phyloP scores from a whole-genome alignment of 2,888 invertebrate genomes.

The Watsonalla cultraria region DNA sequence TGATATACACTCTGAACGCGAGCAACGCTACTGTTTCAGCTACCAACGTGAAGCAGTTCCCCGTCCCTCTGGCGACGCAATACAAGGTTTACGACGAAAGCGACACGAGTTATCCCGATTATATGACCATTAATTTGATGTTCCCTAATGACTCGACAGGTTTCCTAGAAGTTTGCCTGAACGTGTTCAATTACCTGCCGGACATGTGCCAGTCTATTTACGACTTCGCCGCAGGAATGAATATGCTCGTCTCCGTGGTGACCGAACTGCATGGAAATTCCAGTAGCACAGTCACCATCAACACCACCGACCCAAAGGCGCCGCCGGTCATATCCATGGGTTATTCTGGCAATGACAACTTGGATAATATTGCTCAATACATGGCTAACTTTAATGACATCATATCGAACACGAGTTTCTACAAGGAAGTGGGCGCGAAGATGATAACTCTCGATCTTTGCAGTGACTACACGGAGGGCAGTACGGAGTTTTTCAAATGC shows the following conservation, averaged over 20 bases:
- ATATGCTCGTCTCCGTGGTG: too few species aligned
- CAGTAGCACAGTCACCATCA: too few species aligned
- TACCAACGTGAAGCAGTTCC: slow-evolving; percentile 12
- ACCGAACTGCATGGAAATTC: too few species aligned
- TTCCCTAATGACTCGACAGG: slow-evolving; percentile 18
- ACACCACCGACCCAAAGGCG: too few species aligned
- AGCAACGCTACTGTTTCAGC: slow-evolving; percentile 2
- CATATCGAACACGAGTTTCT: slow-evolving; percentile 23
- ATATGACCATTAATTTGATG: slow-evolving; percentile 22
- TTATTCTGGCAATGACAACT: slow-evolving; percentile 22
- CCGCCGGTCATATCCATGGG: too few species aligned
- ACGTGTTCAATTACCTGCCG: slow-evolving; percentile 23
- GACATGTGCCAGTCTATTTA: slow-evolving; percentile 26
- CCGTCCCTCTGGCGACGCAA: slow-evolving; percentile 19
- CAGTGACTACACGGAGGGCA: slow-evolving; percentile 1
- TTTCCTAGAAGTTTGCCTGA: slow-evolving; percentile 23
- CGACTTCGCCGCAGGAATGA: slow-evolving; percentile 10
- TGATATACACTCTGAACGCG: slow-evolving; percentile 2
- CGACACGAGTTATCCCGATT: slow-evolving; percentile 25
- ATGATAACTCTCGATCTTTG: slow-evolving; percentile 27
- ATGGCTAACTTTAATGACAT: slow-evolving; percentile 29
- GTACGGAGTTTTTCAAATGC: slow-evolving; percentile 25
- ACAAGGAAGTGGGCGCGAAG: slow-evolving; percentile 17
- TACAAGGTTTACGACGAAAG: slow-evolving; percentile 17
- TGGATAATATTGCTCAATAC: slow-evolving; percentile 18